Percentiles rank a stretch among this genome's conserved stretches.
These are phyloP conservation scores for Planiliza haematocheilus DNA, from an alignment of 2,113 vertebrate genomes.

Conservation along the genomic window DNA sequence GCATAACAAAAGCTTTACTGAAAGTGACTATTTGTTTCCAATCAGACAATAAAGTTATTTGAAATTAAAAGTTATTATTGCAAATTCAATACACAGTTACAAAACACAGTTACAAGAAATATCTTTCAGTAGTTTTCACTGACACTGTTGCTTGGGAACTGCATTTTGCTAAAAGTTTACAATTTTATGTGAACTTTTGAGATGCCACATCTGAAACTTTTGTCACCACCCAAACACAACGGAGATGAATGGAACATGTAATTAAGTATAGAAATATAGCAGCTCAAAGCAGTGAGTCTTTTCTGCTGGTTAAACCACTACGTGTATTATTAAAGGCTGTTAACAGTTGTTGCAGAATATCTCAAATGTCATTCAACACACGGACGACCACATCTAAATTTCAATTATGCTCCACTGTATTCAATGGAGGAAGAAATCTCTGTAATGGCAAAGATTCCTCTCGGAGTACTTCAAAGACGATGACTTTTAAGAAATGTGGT, in stretches of 20 bases:
- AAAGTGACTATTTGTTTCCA: background rate
- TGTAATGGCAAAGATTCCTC: background rate
- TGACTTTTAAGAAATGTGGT: background rate
- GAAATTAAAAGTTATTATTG: too few relatives aligned
- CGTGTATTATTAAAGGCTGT: background rate
- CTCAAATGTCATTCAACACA: background rate
- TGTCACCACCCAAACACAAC: constrained; percentile 11
- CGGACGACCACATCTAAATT: background rate
- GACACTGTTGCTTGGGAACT: too few relatives aligned
- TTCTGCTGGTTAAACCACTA: constrained; percentile 2
- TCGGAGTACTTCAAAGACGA: background rate
- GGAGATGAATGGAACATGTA: background rate
- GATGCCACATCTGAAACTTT: constrained; percentile 1
- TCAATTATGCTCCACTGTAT: background rate
- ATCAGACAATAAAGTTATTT: too few relatives aligned
- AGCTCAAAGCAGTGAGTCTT: background rate
- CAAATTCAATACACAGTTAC: too few relatives aligned
- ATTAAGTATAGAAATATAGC: too few relatives aligned
- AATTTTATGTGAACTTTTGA: constrained; percentile 16
- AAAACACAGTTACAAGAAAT: too few relatives aligned
- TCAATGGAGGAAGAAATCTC: constrained; percentile 3
- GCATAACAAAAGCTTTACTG: background rate
- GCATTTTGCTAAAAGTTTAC: background rate
- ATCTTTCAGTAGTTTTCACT: too few relatives aligned
- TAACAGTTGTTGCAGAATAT: background rate